These are phyloP conservation scores for Cinara cedri DNA, from an alignment of 2,888 invertebrate genomes.

Conservation along the genomic window DNA sequence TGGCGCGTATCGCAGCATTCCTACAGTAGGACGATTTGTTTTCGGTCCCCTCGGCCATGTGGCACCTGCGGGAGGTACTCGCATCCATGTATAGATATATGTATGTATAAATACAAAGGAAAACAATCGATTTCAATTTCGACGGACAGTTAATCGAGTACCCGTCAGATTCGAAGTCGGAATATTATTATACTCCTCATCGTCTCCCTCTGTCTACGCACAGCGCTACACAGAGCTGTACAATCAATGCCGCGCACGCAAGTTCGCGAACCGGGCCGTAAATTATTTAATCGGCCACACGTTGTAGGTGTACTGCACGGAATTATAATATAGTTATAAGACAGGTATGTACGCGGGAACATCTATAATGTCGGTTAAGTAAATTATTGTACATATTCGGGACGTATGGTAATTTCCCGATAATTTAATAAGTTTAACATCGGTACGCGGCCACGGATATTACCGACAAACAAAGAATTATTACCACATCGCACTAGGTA, in stretches of 20 bases:
- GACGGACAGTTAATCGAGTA: background rate
- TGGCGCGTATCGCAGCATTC: background rate
- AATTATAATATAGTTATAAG: too few relatives aligned
- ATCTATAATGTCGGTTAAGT: background rate
- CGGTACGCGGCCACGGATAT: background rate
- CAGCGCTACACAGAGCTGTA: background rate
- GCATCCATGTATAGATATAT: too few relatives aligned
- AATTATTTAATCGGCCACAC: conserved; percentile 14
- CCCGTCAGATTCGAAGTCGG: conserved; percentile 1
- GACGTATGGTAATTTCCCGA: background rate
- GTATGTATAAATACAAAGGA: background rate
- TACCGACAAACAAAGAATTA: too few relatives aligned
- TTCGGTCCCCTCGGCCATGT: too few relatives aligned
- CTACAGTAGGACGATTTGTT: too few relatives aligned
- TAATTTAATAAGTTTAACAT: conserved; percentile 4
- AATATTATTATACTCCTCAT: conserved; percentile 12
- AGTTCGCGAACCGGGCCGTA: background rate
- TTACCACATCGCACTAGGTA: too few relatives aligned
- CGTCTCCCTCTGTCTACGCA: too few relatives aligned
- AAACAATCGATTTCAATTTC: conserved; percentile 6
- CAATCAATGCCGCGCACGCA: too few relatives aligned
- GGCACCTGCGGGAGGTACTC: too few relatives aligned
- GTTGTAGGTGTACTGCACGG: background rate
- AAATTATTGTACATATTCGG: background rate
- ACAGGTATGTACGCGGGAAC: too few relatives aligned